Evolutionary conservation across 2,797 vertebrate genomes (phyloP).

Genomic region (Takifugu ocellatus): DNA sequence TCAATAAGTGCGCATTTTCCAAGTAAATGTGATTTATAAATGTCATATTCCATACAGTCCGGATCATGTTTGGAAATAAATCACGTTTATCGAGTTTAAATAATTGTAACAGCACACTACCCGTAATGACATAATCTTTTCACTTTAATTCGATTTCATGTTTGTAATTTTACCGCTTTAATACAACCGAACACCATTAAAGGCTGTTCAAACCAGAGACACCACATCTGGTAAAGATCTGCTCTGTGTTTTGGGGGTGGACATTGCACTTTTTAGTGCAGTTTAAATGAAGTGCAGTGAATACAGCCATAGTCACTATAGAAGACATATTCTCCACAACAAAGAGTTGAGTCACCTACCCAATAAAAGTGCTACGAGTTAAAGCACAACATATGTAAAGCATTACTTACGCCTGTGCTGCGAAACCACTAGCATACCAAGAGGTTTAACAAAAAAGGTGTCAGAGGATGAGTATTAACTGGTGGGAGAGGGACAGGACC

Average conservation of each 20-base stretch:
- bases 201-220: neutral
- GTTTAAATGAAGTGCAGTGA: no score
- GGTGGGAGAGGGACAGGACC: conserved; percentile 9
- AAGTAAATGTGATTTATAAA: no score
- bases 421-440: neutral
- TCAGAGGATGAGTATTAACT: conserved; percentile 24
- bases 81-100: no score
- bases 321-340: no score
- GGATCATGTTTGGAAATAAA: no score
- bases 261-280: no score
- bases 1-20: no score
- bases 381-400: conserved; percentile 2
- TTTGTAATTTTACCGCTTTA: no score
- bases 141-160: no score
- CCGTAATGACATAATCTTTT: no score
- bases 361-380: conserved; percentile 8
- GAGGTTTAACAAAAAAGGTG: neutral
- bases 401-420: neutral
- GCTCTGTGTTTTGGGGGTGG: neutral
- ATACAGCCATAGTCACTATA: neutral
- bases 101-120: no score
- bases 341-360: neutral
- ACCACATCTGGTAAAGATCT: conserved; percentile 26
- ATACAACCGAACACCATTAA: neutral
- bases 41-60: no score